phyloP scores from a whole-genome alignment of 1,140 invertebrate genomes.

The Drosophila mojavensis region DNA sequence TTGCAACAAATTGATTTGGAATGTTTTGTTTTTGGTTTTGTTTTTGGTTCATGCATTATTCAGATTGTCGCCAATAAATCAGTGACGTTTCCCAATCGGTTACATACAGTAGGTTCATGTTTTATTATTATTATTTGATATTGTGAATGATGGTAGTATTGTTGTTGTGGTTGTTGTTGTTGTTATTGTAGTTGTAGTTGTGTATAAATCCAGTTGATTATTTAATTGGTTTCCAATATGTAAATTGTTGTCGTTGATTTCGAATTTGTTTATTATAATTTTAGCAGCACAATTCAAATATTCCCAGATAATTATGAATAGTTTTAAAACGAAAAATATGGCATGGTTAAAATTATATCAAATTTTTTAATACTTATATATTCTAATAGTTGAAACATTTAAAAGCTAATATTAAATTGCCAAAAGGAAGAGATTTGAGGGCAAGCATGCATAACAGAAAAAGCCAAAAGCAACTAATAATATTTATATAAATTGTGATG shows the following conservation, averaged over 20 bases:
- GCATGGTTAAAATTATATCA: slow-evolving; percentile 40
- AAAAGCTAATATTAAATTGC: slow-evolving; percentile 7
- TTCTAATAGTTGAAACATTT: slow-evolving; percentile 13
- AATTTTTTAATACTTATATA: slow-evolving; percentile 7
- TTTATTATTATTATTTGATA: slow-evolving; percentile 32
- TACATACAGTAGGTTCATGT: slow-evolving; percentile 59
- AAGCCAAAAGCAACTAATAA: neutral
- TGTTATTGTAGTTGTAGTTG: slow-evolving; percentile 33
- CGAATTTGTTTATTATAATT: slow-evolving; percentile 26
- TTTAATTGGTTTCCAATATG: slow-evolving; percentile 40
- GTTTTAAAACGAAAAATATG: slow-evolving; percentile 44
- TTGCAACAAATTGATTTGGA: slow-evolving; percentile 23
- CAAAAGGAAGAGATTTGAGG: neutral
- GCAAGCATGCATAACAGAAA: slow-evolving; percentile 10
- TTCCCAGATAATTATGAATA: slow-evolving; percentile 33
- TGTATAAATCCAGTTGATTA: slow-evolving; percentile 44
- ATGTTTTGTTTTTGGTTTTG: slow-evolving; percentile 4
- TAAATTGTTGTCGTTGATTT: slow-evolving; percentile 36
- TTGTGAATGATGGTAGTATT: slow-evolving; percentile 6
- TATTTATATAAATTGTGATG: neutral
- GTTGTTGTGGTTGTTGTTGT: slow-evolving; percentile 19
- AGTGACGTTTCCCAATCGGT: slow-evolving; percentile 51
- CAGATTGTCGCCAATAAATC: slow-evolving; percentile 54
- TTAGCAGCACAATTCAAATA: slow-evolving; percentile 32
- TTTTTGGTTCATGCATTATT: slow-evolving; percentile 59